Evolutionary conservation across 2,797 vertebrate genomes (phyloP).

Genomic region (Eutrigla gurnardus): DNA sequence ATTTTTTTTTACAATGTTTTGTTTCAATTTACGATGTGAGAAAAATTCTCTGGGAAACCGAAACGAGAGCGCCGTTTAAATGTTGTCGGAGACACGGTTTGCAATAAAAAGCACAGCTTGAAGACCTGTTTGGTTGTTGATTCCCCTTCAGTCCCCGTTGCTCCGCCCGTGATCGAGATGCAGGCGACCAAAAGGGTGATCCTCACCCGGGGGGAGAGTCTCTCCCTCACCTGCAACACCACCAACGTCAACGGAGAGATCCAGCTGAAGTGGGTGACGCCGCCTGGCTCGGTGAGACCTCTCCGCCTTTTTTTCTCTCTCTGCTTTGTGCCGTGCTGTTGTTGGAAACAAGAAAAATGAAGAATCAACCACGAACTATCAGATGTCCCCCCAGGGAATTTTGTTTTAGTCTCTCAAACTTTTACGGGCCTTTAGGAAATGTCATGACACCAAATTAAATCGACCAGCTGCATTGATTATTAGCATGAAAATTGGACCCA

Average conservation of each 20-base stretch:
- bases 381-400: too few species aligned
- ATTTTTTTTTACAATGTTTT: background rate
- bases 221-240: conserved; percentile 89
- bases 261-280: conserved; percentile 85
- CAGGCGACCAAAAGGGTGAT: conserved; percentile 84
- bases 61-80: background rate
- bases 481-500: background rate
- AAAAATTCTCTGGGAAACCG: too few species aligned
- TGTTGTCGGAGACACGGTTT: too few species aligned
- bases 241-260: conserved; percentile 92
- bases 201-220: conserved; percentile 87
- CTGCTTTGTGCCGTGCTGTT: conserved; percentile 31
- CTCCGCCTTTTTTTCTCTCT: conserved; percentile 30
- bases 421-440: too few species aligned
- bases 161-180: conserved; percentile 86
- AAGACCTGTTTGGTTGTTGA: background rate
- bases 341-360: background rate
- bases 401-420: too few species aligned
- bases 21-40: background rate
- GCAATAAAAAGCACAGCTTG: background rate
- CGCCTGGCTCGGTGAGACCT: conserved; percentile 86
- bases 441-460: too few species aligned
- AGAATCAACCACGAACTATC: background rate
- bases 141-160: conserved; percentile 85
- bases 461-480: too few species aligned